Base-by-base conservation (phyloP, 1,140 invertebrate species). In the Bradynema listronoti region DNA sequence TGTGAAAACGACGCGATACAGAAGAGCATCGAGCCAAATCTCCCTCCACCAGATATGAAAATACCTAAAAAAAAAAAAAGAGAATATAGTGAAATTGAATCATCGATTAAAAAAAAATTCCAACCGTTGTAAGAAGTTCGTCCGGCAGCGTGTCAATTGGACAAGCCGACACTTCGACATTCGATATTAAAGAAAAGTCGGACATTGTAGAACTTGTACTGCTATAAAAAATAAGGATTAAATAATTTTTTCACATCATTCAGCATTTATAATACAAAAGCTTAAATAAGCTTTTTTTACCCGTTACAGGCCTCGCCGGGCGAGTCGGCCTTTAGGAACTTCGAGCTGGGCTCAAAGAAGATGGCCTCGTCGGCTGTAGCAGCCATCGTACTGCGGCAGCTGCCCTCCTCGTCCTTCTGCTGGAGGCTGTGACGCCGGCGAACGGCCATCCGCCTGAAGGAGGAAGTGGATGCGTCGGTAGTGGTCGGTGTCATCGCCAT, bases 311-410 rank as follows among this genome's bases (percentile, higher is more conserved):
- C 71, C 63, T 77, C 73, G 4, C 71, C 71, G 11, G 71, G 71
- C 14, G 73, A 77, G 30, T 73, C 71, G n/a, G 74, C 52, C 46
- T 73, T 73, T 16, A 71, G 57, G 24, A 58, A 58, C 41, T 73
- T 73, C 27, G 42, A 65, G 36, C 39, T 36, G 9, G 67, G 69
- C 29, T 72, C 69, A n/a, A n/a, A n/a, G 34, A 45, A 66, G 1
- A 59, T 45, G 4, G 65, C 66, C 46, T 74, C 72, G 47, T 74
- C 72, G 5, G 75, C 72, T 6, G 72, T 74, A 16, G 72, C 75
- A 7, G 72, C 72, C 19, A 74, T 29, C 11, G 58, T 68, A 36
- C 61, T 69, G 39, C 61, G 53, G 50, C 75, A 74, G 36, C 54
- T 56, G 4, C 34, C 63, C n/a, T 76, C 73, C 14, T 73, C 73